Conservation (phyloP, 1,140 invertebrate genomes). For the Theocolax elegans region DNA sequence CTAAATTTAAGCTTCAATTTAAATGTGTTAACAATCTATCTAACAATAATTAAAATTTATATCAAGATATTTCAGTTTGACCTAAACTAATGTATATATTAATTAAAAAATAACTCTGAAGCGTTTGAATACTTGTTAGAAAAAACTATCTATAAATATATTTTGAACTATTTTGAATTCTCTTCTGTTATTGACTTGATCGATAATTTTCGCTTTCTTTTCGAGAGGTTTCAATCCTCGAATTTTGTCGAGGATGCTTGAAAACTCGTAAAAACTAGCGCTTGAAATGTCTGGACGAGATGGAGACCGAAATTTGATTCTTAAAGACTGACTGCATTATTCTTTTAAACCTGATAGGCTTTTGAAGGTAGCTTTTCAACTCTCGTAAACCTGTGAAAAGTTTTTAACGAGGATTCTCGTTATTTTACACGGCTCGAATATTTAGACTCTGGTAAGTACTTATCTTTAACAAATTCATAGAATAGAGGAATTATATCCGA, state of each 20-base stretch:
- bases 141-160: too few relatives aligned
- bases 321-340: background rate
- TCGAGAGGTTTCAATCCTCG: background rate
- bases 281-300: background rate
- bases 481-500: too few relatives aligned
- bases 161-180: too few relatives aligned
- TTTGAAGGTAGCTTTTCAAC: background rate
- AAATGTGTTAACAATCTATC: too few relatives aligned
- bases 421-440: background rate
- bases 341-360: background rate
- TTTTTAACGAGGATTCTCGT: background rate
- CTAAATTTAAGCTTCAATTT: too few relatives aligned
- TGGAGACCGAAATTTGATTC: conserved; percentile 9
- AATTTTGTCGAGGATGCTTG: conserved; percentile 22
- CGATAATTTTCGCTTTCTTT: background rate
- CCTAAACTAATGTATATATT: too few relatives aligned
- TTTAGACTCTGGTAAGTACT: background rate
- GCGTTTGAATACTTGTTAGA: too few relatives aligned
- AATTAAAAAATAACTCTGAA: too few relatives aligned
- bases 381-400: background rate
- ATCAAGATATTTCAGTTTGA: too few relatives aligned
- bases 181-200: too few relatives aligned
- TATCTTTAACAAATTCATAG: too few relatives aligned
- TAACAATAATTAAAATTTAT: too few relatives aligned
- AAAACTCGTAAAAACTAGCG: conserved; percentile 23